Evolutionary conservation across 2,797 vertebrate species (phyloP).

Genomic region (Sylvia borin): DNA sequence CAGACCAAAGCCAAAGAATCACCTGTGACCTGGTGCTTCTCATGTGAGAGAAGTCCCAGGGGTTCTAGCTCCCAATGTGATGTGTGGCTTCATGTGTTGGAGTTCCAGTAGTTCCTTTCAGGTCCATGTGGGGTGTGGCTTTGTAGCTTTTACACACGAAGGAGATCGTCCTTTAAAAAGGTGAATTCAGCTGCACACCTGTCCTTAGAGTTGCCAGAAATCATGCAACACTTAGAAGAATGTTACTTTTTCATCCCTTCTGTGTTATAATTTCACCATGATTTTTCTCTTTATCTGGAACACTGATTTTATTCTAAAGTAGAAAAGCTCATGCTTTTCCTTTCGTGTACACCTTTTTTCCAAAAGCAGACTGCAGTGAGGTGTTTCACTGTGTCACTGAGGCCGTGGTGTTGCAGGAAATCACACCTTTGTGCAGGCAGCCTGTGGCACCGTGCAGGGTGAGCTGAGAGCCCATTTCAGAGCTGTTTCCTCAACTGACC

Average conservation of each 20-base stretch:
- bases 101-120: background rate
- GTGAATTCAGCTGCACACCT: background rate
- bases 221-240: background rate
- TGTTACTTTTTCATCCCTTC: background rate
- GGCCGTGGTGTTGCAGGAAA: conserved; percentile 18
- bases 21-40: background rate
- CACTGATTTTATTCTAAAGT: background rate
- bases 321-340: background rate
- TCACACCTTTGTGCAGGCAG: background rate
- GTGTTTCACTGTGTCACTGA: background rate
- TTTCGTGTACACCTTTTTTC: background rate
- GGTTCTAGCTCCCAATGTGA: background rate
- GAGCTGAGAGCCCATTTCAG: background rate
- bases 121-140: background rate
- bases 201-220: background rate
- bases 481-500: background rate
- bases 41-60: background rate
- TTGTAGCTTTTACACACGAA: background rate
- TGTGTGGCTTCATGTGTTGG: background rate
- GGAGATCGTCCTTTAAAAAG: background rate
- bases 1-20: background rate
- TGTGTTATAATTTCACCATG: background rate
- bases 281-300: background rate
- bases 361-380: background rate
- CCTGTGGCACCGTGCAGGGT: background rate